Evolutionary conservation across 2,888 invertebrate genomes (phyloP), one percentile per base, ranked within the genome.

Genomic region (Entomobrya proxima): DNA sequence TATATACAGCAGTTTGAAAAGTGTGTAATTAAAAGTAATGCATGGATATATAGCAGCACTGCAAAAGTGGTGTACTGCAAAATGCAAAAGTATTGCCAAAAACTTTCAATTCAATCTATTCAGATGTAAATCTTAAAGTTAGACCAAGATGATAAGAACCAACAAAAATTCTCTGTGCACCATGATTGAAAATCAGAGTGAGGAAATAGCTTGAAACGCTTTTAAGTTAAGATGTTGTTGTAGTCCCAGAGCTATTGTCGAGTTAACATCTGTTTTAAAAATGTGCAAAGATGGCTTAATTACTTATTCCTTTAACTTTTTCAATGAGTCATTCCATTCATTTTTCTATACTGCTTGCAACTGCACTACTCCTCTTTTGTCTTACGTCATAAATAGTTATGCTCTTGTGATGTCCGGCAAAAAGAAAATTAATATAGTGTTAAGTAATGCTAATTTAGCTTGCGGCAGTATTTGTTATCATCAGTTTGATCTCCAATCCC

Each of bases 401-500:
- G 32, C 30, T 64, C 9, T 27, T 64, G 64, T 18, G n/a, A 35
- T 27, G 1, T n/a, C n/a, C n/a, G n/a, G n/a, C n/a, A n/a, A n/a
- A n/a, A 64, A 37, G n/a, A 61, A n/a, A 2, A 55, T n/a, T 35
- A 64, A 64, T 55, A 40, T 15, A 21, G 47, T 58, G 50, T 78
- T 64, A 50, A 40, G 47, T 78, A 64, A 78, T 67, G 67, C 15
- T 69, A 69, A 76, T 18, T 74, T 32, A 64, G 27, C 64, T 5
- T n/a, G n/a, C n/a, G 58, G 32, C 30, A 61, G 35, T 58, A 9
- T n/a, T 47, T 9, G n/a, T 9, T 35, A 72, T 11, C 24, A 72
- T 74, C 75, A 75, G 55, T 35, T 37, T 52, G 32, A 67, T 79
- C 50, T 79, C 44, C 32, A 40, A 50, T 79, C 32, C n/a, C 37